Evolutionary conservation across 2,888 invertebrate genomes (phyloP).

Genomic region (Lepidochitona cinerea): DNA sequence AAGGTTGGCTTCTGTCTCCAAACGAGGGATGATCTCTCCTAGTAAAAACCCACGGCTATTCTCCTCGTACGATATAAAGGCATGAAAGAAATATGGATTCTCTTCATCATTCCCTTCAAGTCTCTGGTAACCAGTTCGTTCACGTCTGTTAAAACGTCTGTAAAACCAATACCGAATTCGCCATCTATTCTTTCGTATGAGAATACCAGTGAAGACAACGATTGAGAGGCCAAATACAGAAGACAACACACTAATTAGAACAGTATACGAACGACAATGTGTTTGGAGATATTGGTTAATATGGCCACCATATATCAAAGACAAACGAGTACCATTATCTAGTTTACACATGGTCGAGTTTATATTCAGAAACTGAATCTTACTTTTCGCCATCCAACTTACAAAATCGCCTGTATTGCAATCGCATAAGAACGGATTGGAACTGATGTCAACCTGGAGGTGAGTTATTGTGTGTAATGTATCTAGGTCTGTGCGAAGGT

Average conservation of each 20-base stretch:
- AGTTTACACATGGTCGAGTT: neutral
- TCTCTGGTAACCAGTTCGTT: constrained; percentile 23
- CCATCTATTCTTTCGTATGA: constrained; percentile 30
- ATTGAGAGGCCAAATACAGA: constrained; percentile 1
- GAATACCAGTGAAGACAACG: neutral
- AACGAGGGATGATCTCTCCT: constrained; percentile 21
- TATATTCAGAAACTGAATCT: neutral
- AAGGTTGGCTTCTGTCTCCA: constrained; percentile 21
- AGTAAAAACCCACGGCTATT: constrained; percentile 24
- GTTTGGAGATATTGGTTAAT: neutral
- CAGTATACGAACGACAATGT: neutral
- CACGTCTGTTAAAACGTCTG: constrained; percentile 18
- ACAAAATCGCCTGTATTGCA: constrained; percentile 26
- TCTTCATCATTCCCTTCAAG: constrained; percentile 2
- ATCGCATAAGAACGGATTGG: constrained; percentile 25
- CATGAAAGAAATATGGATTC: constrained; percentile 27
- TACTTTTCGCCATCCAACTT: constrained; percentile 22
- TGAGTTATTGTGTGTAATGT: neutral
- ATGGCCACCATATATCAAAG: neutral
- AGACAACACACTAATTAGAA: neutral
- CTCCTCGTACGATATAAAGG: constrained; percentile 31
- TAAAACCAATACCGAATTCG: constrained; percentile 31
- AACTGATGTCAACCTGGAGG: constrained; percentile 9
- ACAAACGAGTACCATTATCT: neutral
- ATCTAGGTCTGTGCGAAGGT: constrained; percentile 3